Conservation (phyloP, 1,140 invertebrate species). For the Watersipora subatra region DNA sequence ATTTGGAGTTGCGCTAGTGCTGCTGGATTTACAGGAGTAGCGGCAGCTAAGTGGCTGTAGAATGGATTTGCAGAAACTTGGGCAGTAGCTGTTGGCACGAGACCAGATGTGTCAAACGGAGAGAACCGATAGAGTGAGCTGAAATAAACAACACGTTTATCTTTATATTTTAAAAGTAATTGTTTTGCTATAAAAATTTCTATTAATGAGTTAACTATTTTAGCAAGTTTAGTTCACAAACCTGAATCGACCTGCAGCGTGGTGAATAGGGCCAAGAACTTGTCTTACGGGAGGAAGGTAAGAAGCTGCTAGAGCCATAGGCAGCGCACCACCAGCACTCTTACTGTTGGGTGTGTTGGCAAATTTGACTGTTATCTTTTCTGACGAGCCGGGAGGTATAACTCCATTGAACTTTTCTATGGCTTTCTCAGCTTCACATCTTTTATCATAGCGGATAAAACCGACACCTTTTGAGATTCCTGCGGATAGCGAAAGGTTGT, state of each 20-base stretch:
- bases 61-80: not conserved
- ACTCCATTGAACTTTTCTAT: slow-evolving; percentile 70
- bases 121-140: slow-evolving; percentile 24
- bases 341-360: slow-evolving; percentile 57
- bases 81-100: slow-evolving; percentile 3
- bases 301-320: slow-evolving; percentile 53
- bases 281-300: slow-evolving; percentile 60
- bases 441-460: slow-evolving; percentile 56
- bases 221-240: too few species aligned
- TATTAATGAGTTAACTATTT: too few species aligned
- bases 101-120: slow-evolving; percentile 22
- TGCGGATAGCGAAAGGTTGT: too few species aligned
- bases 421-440: slow-evolving; percentile 66
- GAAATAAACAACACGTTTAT: not conserved
- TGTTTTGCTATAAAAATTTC: too few species aligned
- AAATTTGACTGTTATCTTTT: slow-evolving; percentile 70
- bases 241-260: slow-evolving; percentile 74
- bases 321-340: slow-evolving; percentile 24
- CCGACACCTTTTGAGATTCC: slow-evolving; percentile 75
- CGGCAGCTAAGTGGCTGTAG: not conserved
- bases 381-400: slow-evolving; percentile 63
- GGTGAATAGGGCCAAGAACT: slow-evolving; percentile 81
- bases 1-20: not conserved
- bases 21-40: not conserved
- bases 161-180: too few species aligned